Conservation (phyloP, 2,888 invertebrate genomes). For the Pemphredon lugubris region DNA sequence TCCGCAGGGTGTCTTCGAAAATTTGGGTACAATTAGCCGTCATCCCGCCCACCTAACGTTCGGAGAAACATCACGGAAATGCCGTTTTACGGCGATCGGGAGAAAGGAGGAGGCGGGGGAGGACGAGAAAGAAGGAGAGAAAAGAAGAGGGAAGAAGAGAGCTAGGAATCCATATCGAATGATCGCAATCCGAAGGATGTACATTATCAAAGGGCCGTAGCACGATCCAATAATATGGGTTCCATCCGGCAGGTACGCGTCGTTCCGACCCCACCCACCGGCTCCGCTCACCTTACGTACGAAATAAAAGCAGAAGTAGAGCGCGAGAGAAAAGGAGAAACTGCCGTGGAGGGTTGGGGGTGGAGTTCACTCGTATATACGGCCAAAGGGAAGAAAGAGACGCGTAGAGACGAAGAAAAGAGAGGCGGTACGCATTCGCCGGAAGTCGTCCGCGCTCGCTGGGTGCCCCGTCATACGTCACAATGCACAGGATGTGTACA, state of each 20-base stretch:
- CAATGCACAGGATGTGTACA: conserved; percentile 81
- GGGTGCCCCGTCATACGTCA: conserved; percentile 67
- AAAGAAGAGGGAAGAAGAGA: conserved; percentile 2
- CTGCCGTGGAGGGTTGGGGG: conserved; percentile 10
- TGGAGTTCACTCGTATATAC: too few relatives aligned
- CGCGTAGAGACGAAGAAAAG: conserved; percentile 12
- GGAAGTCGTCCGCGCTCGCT: conserved; percentile 62
- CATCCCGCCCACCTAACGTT: conserved; percentile 28
- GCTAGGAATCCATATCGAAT: conserved; percentile 36
- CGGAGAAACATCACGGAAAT: background rate
- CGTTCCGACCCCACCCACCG: conserved; percentile 40
- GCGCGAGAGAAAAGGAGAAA: conserved; percentile 26
- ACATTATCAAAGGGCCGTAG: conserved; percentile 37
- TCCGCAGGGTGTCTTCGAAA: conserved; percentile 7
- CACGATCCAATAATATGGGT: conserved; percentile 43
- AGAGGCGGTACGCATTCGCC: conserved; percentile 41
- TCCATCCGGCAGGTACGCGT: conserved; percentile 53
- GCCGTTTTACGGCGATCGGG: background rate
- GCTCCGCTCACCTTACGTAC: conserved; percentile 16
- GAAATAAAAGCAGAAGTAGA: conserved; percentile 36
- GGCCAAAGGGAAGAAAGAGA: background rate
- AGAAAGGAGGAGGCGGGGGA: conserved; percentile 1
- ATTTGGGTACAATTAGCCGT: conserved; percentile 47
- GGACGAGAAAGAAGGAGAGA: conserved; percentile 3
- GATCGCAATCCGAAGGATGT: conserved; percentile 36